phyloP scores from a whole-genome alignment of 2,797 vertebrate genomes.

The Lutjanus argentimaculatus region DNA sequence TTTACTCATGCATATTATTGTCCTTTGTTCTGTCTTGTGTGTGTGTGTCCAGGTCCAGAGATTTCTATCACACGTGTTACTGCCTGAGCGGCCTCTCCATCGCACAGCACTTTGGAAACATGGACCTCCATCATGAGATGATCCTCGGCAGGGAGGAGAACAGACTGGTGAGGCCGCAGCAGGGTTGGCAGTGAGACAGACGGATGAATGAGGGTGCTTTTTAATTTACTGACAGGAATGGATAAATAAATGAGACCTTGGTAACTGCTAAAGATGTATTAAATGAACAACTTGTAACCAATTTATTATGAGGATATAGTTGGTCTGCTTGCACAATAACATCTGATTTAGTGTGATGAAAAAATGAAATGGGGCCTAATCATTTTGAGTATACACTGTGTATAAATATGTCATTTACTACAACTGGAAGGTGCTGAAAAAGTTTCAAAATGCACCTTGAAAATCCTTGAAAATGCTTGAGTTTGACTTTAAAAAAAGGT shows the following conservation, averaged over 20 bases:
- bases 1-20: background rate
- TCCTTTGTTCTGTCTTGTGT: background rate
- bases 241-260: background rate
- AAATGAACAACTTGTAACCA: too few relatives aligned
- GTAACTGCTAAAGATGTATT: background rate
- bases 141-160: slow-evolving; percentile 93
- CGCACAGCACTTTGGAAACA: slow-evolving; percentile 95
- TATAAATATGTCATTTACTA: too few relatives aligned
- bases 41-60: slow-evolving; percentile 89
- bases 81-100: slow-evolving; percentile 96
- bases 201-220: background rate
- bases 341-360: too few relatives aligned
- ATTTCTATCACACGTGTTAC: slow-evolving; percentile 99
- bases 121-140: slow-evolving; percentile 89
- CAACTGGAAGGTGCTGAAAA: too few relatives aligned
- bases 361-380: too few relatives aligned
- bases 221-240: background rate
- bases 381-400: too few relatives aligned
- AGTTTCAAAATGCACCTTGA: too few relatives aligned
- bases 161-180: slow-evolving; percentile 88
- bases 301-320: too few relatives aligned
- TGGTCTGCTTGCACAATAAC: too few relatives aligned
- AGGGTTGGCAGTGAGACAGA: background rate
- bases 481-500: too few relatives aligned
- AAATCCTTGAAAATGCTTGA: too few relatives aligned